Conservation (phyloP, 2,797 vertebrate genomes). For the Typhlichthys eigenmanni region DNA sequence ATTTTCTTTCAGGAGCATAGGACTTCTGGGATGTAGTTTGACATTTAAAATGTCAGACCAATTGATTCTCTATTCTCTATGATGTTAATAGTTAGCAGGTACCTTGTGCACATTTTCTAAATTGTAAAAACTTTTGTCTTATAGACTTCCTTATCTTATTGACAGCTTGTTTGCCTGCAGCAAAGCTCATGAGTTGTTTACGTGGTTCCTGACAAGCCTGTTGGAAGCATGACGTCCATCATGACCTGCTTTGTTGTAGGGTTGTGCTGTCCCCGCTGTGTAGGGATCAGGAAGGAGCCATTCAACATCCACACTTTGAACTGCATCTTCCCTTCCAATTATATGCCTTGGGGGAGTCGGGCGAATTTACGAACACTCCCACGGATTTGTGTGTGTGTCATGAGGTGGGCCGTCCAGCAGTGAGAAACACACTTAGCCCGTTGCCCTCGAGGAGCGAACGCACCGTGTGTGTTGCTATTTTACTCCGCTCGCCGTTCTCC, state of each 20-base stretch:
- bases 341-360: constrained; percentile 23
- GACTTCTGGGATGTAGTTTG: constrained; percentile 4
- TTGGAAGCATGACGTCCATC: too few relatives aligned
- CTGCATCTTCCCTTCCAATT: constrained; percentile 44
- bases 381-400: constrained; percentile 27
- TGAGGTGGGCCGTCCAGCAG: constrained; percentile 52
- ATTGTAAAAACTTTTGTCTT: too few relatives aligned
- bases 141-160: too few relatives aligned
- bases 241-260: not conserved
- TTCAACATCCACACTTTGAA: constrained; percentile 42
- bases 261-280: constrained; percentile 45
- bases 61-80: constrained; percentile 5
- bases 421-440: constrained; percentile 56
- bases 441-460: constrained; percentile 44
- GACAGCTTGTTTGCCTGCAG: too few relatives aligned
- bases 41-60: constrained; percentile 18
- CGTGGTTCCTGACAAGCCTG: too few relatives aligned
- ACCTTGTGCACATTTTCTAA: too few relatives aligned
- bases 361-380: constrained; percentile 37
- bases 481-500: constrained; percentile 48
- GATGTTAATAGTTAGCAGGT: too few relatives aligned
- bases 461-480: constrained; percentile 51
- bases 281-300: constrained; percentile 28
- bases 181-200: too few relatives aligned
- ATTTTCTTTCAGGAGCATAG: constrained; percentile 7